These are phyloP conservation scores for Myotis yumanensis DNA, from an alignment of 2,113 vertebrate genomes.

Conservation along the genomic window DNA sequence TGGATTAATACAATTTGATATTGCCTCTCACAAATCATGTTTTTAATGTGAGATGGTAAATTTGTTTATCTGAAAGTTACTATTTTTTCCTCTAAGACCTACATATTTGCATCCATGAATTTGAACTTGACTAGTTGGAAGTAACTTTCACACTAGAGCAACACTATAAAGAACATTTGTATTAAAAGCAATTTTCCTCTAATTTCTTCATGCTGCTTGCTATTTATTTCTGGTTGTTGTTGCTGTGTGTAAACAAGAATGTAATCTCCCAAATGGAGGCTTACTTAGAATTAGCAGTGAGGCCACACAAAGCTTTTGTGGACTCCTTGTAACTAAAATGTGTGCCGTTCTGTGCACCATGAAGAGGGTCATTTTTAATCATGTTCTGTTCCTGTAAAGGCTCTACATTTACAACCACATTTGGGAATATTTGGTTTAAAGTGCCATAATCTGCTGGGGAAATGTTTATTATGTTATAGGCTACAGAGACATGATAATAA, in stretches of 20 bases:
- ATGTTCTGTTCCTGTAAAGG: neutral
- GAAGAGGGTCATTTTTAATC: neutral
- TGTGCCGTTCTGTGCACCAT: neutral
- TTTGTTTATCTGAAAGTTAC: conserved; percentile 24
- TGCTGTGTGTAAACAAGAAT: conserved; percentile 7
- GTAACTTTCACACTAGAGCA: conserved; percentile 43
- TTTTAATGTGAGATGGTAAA: conserved; percentile 6
- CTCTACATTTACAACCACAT: neutral
- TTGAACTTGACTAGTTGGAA: conserved; percentile 46
- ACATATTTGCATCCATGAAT: neutral
- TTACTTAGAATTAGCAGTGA: conserved; percentile 34
- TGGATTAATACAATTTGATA: neutral
- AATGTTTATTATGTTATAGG: neutral
- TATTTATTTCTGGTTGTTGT: neutral
- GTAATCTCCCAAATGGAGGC: conserved; percentile 9
- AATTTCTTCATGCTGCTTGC: neutral
- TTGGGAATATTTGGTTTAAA: conserved; percentile 19
- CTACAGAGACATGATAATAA: neutral
- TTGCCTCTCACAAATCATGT: neutral
- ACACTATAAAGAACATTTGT: conserved; percentile 42
- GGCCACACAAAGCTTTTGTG: neutral
- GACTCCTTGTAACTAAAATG: neutral
- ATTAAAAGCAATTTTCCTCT: conserved; percentile 39
- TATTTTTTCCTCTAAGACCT: neutral
- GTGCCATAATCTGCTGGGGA: neutral